A percentile compares a stretch with the other conserved stretches of the same genome.
These are phyloP conservation scores for Nemotelus nigrinus DNA, from an alignment of 2,888 invertebrate genomes.

Conservation along the genomic window DNA sequence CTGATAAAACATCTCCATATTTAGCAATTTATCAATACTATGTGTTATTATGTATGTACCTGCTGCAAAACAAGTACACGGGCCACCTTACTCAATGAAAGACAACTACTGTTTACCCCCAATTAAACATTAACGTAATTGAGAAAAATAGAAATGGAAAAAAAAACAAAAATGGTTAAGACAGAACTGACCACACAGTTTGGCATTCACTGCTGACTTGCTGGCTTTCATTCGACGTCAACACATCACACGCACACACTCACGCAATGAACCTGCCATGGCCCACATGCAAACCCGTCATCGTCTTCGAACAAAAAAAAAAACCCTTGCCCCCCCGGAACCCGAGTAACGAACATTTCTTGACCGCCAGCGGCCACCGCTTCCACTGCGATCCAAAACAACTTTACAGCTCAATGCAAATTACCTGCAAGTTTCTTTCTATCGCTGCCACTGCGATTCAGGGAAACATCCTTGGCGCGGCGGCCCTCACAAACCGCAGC, in stretches of 20 bases:
- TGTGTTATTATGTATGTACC: too few relatives aligned
- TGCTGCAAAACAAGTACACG: too few relatives aligned
- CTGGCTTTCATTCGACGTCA: slow-evolving; percentile 23
- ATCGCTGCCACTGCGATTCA: slow-evolving; percentile 25
- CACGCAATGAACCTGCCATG: slow-evolving; percentile 42
- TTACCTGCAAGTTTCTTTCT: slow-evolving; percentile 30
- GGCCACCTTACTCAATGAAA: too few relatives aligned
- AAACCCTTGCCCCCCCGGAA: slow-evolving; percentile 25
- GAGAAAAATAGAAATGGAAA: background rate
- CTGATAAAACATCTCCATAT: too few relatives aligned
- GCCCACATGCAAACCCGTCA: slow-evolving; percentile 47
- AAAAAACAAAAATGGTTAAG: slow-evolving; percentile 18
- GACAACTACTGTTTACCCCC: background rate
- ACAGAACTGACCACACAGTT: slow-evolving; percentile 26
- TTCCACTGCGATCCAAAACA: slow-evolving; percentile 21
- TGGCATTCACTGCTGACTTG: slow-evolving; percentile 10
- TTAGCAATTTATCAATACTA: too few relatives aligned
- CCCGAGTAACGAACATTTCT: slow-evolving; percentile 27
- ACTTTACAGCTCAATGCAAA: background rate
- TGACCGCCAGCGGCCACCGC: slow-evolving; percentile 15
- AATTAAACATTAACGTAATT: background rate
- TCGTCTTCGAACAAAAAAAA: slow-evolving; percentile 39
- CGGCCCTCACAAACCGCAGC: slow-evolving; percentile 8
- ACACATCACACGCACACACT: slow-evolving; percentile 32
- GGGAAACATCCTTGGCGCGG: slow-evolving; percentile 22